phyloP scores from a whole-genome alignment of 2,113 vertebrate genomes.

The Suricata suricatta region DNA sequence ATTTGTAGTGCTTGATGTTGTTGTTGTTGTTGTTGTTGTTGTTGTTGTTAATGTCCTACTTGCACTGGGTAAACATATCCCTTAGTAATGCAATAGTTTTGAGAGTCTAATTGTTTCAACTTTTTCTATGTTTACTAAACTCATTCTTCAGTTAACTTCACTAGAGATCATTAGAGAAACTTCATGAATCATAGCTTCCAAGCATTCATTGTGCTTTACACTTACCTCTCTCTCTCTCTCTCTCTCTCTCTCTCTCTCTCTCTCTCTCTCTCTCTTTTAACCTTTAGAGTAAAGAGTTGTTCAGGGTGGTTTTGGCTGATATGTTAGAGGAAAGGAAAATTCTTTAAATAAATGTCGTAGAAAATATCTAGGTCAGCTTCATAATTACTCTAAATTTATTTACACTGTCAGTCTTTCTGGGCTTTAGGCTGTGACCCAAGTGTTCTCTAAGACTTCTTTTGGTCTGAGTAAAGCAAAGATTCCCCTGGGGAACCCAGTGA shows the following conservation, averaged over 20 bases:
- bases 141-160: neutral
- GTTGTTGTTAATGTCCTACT: neutral
- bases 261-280: too few relatives aligned
- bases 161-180: neutral
- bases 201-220: neutral
- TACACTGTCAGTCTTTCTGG: neutral
- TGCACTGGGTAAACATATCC: neutral
- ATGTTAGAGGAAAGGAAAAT: neutral
- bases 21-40: too few relatives aligned
- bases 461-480: neutral
- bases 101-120: neutral
- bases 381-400: neutral
- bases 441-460: neutral
- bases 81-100: neutral
- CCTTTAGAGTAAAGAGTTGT: neutral
- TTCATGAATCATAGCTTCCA: neutral
- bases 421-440: neutral
- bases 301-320: neutral
- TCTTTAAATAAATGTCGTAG: neutral
- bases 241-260: too few relatives aligned
- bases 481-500: neutral
- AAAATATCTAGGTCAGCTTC: neutral
- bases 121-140: neutral
- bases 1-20: neutral
- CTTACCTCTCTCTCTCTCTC: neutral